Conservation (phyloP, 2,888 invertebrate species). For the Ephialtes manifestator region DNA sequence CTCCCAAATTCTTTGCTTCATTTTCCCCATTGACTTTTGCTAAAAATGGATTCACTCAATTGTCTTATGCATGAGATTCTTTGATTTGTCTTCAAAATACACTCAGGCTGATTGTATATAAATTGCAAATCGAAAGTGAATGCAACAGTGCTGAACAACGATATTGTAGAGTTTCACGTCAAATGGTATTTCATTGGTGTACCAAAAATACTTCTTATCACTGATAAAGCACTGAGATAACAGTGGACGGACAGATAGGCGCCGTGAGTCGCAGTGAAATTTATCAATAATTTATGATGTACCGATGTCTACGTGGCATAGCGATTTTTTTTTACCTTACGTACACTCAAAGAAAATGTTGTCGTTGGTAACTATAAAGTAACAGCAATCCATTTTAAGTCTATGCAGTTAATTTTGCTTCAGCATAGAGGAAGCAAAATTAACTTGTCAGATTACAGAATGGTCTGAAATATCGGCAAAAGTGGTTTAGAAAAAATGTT, state of each 20-base stretch:
- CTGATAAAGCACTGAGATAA: constrained; percentile 58
- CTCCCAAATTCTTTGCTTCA: not conserved
- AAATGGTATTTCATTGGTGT: constrained; percentile 9
- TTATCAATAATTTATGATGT: constrained; percentile 65
- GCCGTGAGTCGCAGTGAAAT: constrained; percentile 33
- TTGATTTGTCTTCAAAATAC: not conserved
- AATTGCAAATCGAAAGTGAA: not conserved
- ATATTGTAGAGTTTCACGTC: not conserved
- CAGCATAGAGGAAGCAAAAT: too few species aligned
- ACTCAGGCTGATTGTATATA: not conserved
- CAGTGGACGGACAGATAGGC: constrained; percentile 21
- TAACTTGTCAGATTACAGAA: too few species aligned
- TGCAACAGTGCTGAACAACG: constrained; percentile 19
- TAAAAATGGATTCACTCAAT: not conserved
- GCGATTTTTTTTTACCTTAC: not conserved
- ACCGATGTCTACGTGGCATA: not conserved
- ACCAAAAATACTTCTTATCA: constrained; percentile 49
- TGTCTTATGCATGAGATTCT: not conserved
- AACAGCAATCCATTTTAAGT: too few species aligned
- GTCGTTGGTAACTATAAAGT: too few species aligned
- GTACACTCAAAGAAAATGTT: too few species aligned
- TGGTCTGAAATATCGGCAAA: too few species aligned
- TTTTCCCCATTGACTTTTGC: not conserved
- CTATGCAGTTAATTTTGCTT: too few species aligned
- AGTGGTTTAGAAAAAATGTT: too few species aligned